phyloP scores from a whole-genome alignment of 2,797 vertebrate species.

The Clarias laeviceps region DNA sequence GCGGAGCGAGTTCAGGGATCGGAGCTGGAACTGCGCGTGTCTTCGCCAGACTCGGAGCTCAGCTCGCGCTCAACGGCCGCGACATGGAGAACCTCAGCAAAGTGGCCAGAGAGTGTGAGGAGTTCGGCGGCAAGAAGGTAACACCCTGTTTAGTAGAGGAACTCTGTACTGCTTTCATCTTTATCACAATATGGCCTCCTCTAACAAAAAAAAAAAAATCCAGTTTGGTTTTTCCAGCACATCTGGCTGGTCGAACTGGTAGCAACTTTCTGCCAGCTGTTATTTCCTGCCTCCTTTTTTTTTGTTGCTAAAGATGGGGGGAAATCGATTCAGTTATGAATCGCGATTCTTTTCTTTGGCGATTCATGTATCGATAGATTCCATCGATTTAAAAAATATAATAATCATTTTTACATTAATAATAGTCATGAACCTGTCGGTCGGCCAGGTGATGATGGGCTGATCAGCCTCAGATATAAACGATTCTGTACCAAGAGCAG shows the following conservation, averaged over 20 bases:
- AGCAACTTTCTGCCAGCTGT: not conserved
- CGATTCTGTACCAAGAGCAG: too few relatives aligned
- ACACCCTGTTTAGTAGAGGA: not conserved
- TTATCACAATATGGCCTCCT: not conserved
- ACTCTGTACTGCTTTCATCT: not conserved
- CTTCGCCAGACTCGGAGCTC: slow-evolving; percentile 78
- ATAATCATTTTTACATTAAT: too few relatives aligned
- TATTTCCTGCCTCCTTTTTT: not conserved
- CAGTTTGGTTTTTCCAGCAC: not conserved
- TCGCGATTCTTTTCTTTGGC: too few relatives aligned
- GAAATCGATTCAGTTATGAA: too few relatives aligned
- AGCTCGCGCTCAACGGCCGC: slow-evolving; percentile 78
- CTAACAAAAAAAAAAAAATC: not conserved
- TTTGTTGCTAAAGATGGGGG: too few relatives aligned
- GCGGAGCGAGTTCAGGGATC: slow-evolving; percentile 82
- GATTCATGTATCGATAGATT: too few relatives aligned
- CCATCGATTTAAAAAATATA: too few relatives aligned
- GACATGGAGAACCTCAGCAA: slow-evolving; percentile 74
- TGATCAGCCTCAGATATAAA: too few relatives aligned
- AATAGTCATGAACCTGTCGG: too few relatives aligned
- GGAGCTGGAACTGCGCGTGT: slow-evolving; percentile 76
- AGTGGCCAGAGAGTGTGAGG: slow-evolving; percentile 68
- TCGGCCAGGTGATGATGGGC: too few relatives aligned
- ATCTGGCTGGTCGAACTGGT: not conserved
- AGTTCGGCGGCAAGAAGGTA: slow-evolving; percentile 68